Base-by-base conservation (phyloP, 2,797 vertebrate genomes). In the Oreortyx pictus region DNA sequence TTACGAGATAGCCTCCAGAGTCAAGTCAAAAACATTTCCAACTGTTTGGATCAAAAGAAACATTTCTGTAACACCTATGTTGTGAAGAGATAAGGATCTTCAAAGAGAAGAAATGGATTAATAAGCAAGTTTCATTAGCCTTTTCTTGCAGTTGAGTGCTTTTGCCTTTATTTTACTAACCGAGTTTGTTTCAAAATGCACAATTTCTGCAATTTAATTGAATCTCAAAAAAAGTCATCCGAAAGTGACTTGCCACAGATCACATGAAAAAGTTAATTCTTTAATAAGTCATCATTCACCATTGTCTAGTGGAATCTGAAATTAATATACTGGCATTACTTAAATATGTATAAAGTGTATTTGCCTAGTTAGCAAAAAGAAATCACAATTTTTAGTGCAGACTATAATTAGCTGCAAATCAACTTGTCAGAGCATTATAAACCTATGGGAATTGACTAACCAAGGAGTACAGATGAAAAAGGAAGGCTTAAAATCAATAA, bases 341-440 rank as follows among this genome's bases (percentile, higher is more conserved):
- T 95, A 96, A 93, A 93, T 93, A 93, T 90, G 74, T 94, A 94
- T 95, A 91, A 90, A 74, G 88, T 94, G 24, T 95, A 61, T 90
- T 94, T 64, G 92, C 57, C 77, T 88, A 83, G 88, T 94, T 96
- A 95, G 92, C 82, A 94, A 90, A 96, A 96, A 87, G 87, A 93
- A 95, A 96, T 85, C 88, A 91, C 81, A 86, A 15, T 93, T 96
- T 54, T 94, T 90, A 91, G 75, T 80, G 81, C 88, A 92, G 83
- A 77, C 81, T 95, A 57, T 96, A 94, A 96, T 95, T 95, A 96
- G 86, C 93, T 91, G 93, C 88, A 96, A 92, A 96, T 96, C 94
- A 93, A 47, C 81, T 88, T 94, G 94, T 92, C 92, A 95, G 96
- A 96, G 88, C 67, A 49, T 83, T 93, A 77, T 64, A 41, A 7